phyloP scores from a whole-genome alignment of 2,113 vertebrate species.

The Odocoileus virginianus region DNA sequence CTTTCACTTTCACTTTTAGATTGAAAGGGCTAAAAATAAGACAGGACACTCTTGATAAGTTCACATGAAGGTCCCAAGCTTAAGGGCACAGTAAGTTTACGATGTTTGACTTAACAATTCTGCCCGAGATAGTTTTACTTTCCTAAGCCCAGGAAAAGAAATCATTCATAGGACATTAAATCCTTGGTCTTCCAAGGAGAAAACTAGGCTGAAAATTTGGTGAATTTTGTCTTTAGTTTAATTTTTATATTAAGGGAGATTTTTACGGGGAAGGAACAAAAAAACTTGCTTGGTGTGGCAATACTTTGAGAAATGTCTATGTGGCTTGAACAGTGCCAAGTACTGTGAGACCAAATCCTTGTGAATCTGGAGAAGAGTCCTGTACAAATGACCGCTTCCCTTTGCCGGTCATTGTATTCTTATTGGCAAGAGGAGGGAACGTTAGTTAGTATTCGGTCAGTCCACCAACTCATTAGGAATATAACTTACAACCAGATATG shows the following conservation, averaged over 20 bases:
- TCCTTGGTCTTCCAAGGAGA: slow-evolving; percentile 25
- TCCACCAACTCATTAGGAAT: not conserved
- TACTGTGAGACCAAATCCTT: not conserved
- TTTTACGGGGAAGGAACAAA: not conserved
- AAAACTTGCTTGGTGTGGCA: not conserved
- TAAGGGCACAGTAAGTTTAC: not conserved
- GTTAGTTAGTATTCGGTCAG: not conserved
- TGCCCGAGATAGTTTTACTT: not conserved
- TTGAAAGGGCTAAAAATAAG: slow-evolving; percentile 56
- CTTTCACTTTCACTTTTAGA: not conserved
- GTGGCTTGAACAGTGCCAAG: not conserved
- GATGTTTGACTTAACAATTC: slow-evolving; percentile 36
- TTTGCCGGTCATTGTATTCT: not conserved
- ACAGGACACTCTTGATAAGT: slow-evolving; percentile 1
- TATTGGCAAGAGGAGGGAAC: not conserved
- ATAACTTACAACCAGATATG: not conserved
- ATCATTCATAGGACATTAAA: slow-evolving; percentile 1
- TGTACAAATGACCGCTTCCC: not conserved
- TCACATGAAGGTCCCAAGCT: slow-evolving; percentile 30
- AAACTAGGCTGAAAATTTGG: not conserved
- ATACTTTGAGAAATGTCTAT: not conserved
- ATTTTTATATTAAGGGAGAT: not conserved
- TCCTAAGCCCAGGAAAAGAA: slow-evolving; percentile 39
- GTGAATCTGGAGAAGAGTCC: not conserved
- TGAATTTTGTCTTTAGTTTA: not conserved